A percentile compares a stretch with the other conserved stretches of the same genome.
phyloP scores from a whole-genome alignment of 2,888 invertebrate species.

The Drosophila paramelanica region DNA sequence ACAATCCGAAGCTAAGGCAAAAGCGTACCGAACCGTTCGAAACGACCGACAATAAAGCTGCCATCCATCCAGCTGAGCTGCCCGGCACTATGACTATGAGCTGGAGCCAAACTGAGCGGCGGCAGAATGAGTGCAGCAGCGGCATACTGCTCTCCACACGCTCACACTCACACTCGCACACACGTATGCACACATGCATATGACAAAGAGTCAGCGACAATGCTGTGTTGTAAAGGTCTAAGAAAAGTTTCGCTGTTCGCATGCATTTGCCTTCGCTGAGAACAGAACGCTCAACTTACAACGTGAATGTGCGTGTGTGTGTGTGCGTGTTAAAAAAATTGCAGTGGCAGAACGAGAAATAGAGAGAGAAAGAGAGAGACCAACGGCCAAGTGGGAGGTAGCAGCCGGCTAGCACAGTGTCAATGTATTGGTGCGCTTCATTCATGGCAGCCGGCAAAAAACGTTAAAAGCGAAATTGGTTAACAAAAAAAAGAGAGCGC shows the following conservation, averaged over 20 bases:
- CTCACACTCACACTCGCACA: conserved; percentile 33
- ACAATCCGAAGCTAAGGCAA: conserved; percentile 74
- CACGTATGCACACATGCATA: conserved; percentile 21
- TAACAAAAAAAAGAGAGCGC: conserved; percentile 41
- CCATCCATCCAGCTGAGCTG: conserved; percentile 78
- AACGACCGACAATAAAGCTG: conserved; percentile 81
- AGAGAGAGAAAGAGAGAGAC: conserved; percentile 26
- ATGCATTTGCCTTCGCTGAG: conserved; percentile 61
- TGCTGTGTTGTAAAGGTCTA: conserved; percentile 60
- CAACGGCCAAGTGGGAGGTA: conserved; percentile 60
- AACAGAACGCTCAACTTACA: conserved; percentile 57
- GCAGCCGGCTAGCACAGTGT: conserved; percentile 60
- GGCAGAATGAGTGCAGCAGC: conserved; percentile 71
- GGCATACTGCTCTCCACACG: conserved; percentile 54
- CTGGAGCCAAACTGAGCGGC: conserved; percentile 66
- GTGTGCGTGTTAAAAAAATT: conserved; percentile 49
- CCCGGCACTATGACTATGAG: conserved; percentile 65
- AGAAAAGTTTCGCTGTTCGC: conserved; percentile 62
- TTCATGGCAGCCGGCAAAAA: conserved; percentile 79
- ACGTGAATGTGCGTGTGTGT: conserved; percentile 10
- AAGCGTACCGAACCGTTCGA: conserved; percentile 79
- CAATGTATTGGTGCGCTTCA: conserved; percentile 70
- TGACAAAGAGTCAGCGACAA: conserved; percentile 62
- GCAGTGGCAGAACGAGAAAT: conserved; percentile 39
- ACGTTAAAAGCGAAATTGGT: conserved; percentile 81